A percentile compares a stretch with the other conserved stretches of the same genome.
phyloP scores from a whole-genome alignment of 2,888 invertebrate genomes.

The Ethmia dodecea region DNA sequence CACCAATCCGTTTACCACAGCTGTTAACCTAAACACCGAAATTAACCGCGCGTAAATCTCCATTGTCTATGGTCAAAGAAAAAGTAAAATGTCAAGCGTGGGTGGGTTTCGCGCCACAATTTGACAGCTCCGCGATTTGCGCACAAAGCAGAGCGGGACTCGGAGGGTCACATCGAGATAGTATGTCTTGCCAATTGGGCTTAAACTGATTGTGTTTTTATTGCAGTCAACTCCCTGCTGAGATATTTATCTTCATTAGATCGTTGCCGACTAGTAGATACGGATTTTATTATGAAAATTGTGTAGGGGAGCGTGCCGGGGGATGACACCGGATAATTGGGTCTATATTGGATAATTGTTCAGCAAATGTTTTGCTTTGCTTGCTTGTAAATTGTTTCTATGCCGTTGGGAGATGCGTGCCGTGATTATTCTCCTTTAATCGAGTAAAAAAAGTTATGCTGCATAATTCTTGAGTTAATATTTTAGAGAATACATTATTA shows the following conservation, averaged over 20 bases:
- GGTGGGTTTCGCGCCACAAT: slow-evolving; percentile 34
- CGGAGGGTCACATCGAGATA: slow-evolving; percentile 35
- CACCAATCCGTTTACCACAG: slow-evolving; percentile 29
- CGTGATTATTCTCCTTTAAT: too few species aligned
- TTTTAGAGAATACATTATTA: too few species aligned
- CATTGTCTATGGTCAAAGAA: slow-evolving; percentile 37
- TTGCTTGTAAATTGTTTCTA: slow-evolving; percentile 48
- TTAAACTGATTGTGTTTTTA: slow-evolving; percentile 72
- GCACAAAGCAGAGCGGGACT: slow-evolving; percentile 25
- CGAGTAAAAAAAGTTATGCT: too few species aligned
- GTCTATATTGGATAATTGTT: slow-evolving; percentile 66
- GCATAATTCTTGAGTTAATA: too few species aligned
- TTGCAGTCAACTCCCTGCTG: slow-evolving; percentile 55
- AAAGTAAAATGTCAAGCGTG: slow-evolving; percentile 44
- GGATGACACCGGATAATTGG: slow-evolving; percentile 63
- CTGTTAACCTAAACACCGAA: slow-evolving; percentile 29
- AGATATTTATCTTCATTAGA: slow-evolving; percentile 73
- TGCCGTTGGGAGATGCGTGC: slow-evolving; percentile 32
- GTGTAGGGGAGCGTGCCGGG: slow-evolving; percentile 46
- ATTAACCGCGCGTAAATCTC: slow-evolving; percentile 11
- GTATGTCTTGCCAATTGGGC: slow-evolving; percentile 68
- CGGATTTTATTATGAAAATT: slow-evolving; percentile 67
- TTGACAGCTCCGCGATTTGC: slow-evolving; percentile 36
- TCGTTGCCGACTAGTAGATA: slow-evolving; percentile 56
- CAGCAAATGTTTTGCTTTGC: slow-evolving; percentile 45